phyloP scores from a whole-genome alignment of 2,113 vertebrate species.

The Pungitius pungitius region DNA sequence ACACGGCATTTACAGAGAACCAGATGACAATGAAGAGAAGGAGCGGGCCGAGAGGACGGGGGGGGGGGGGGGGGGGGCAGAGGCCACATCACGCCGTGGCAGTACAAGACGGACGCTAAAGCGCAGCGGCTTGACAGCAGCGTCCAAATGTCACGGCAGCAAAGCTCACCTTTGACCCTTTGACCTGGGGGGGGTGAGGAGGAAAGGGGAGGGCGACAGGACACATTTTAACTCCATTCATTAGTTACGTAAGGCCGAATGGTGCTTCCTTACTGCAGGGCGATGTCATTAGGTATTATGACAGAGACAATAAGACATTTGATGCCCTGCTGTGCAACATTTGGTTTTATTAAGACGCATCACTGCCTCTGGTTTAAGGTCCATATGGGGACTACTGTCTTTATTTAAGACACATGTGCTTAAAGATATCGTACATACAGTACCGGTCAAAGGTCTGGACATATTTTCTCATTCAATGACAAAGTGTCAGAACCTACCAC shows the following conservation, averaged over 20 bases:
- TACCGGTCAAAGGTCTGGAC: no score
- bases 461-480: no score
- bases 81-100: conserved; percentile 1
- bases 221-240: neutral
- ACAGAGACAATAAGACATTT: no score
- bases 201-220: neutral
- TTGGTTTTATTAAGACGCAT: neutral
- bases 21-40: conserved; percentile 45
- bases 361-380: neutral
- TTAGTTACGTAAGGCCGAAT: neutral
- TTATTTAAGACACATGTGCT: neutral
- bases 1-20: conserved; percentile 46
- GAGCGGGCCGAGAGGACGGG: neutral
- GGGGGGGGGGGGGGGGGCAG: neutral
- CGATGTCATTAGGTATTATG: neutral
- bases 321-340: neutral
- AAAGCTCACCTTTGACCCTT: conserved; percentile 34
- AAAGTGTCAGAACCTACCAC: no score
- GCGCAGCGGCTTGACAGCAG: neutral
- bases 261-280: neutral
- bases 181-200: conserved; percentile 15
- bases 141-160: conserved; percentile 3
- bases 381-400: neutral
- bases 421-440: no score
- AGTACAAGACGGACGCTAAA: neutral